Evolutionary conservation across 53 echinoderm and acorn worm genomes (phyloP).

Genomic region (Henricia sp.): DNA sequence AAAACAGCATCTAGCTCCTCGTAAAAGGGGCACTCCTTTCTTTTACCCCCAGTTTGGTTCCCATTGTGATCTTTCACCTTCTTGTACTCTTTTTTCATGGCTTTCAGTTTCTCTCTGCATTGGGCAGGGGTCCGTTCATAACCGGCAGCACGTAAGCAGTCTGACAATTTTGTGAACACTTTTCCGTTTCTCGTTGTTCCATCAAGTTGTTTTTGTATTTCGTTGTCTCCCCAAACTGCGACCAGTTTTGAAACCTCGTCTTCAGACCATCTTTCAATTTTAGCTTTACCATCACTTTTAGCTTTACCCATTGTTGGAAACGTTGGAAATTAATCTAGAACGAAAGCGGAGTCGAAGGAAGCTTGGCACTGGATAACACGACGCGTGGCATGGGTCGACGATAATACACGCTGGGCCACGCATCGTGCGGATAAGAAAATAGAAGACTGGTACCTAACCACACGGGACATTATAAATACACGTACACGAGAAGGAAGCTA

Average conservation of each 20-base stretch:
- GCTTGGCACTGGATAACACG: neutral
- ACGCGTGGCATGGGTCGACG: neutral
- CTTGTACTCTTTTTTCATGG: conserved; percentile 57
- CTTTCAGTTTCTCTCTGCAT: conserved; percentile 56
- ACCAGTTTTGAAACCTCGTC: conserved; percentile 26
- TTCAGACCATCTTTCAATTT: conserved; percentile 8
- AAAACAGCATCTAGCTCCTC: conserved; percentile 15
- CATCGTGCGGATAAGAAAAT: too few relatives aligned
- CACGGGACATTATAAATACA: neutral
- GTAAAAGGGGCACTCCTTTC: conserved; percentile 31
- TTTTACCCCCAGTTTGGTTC: conserved; percentile 23
- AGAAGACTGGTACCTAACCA: conserved; percentile 15
- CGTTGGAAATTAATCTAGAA: neutral
- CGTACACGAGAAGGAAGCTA: neutral
- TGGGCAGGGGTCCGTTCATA: conserved; percentile 47
- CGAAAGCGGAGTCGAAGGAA: neutral
- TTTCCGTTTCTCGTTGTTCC: conserved; percentile 55
- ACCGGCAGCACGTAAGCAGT: neutral
- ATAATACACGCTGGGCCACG: neutral
- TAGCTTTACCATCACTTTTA: conserved; percentile 1
- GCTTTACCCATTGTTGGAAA: conserved; percentile 1
- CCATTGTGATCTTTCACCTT: conserved; percentile 28
- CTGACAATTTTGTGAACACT: conserved; percentile 35
- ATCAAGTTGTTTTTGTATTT: conserved; percentile 47
- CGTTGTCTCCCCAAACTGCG: conserved; percentile 1